Evolutionary conservation across 1,140 invertebrate genomes (phyloP), one percentile per base, ranked within the genome.

Genomic region (Marisa cornuarietis): DNA sequence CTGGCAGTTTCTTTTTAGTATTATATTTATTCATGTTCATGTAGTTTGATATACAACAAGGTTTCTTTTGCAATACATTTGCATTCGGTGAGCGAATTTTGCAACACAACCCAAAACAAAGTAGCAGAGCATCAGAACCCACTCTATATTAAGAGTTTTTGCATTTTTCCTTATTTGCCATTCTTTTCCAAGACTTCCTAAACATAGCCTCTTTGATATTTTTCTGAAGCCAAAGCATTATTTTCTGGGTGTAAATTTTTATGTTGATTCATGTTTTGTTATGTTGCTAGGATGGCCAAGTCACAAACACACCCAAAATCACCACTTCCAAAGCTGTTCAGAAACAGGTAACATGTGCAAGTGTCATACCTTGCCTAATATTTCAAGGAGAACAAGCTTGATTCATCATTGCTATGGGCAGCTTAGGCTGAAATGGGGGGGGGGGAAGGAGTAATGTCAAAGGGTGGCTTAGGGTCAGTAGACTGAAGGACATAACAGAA

Each of bases 241-340:
- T 24, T 18, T 22, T 26, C 74, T 76, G 18, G 78, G 20, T 71
- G 18, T 65, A 63, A 79, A 42, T 42, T 42, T 42, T 63, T n/a
- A 49, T 83, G 76, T 87, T 66, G 51, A 71, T 22, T 80, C 75
- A 42, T 42, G 51, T 76, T 73, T 72, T 78, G 75, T 73, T 72
- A 71, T 74, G 72, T 80, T 75, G 51, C 18, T 78, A 90, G 90
- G 86, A 88, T 83, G 87, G 86, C 31, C 78, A 81, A 51, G 78
- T 87, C 9, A 85, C 82, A 18, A 86, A 88, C 26, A 80, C 81
- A 13, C 88, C 88, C 14, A 84, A 85, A 66, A 84, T 86, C 24
- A 87, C 84, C 62, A 81, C 88, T 42, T 83, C 85, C 62, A 87
- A 84, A 76, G 87, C 87, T 24, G 84, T 87, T 14, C 84, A 85